Evolutionary conservation across 2,888 invertebrate species (phyloP).

Genomic region (Melanophora roralis): DNA sequence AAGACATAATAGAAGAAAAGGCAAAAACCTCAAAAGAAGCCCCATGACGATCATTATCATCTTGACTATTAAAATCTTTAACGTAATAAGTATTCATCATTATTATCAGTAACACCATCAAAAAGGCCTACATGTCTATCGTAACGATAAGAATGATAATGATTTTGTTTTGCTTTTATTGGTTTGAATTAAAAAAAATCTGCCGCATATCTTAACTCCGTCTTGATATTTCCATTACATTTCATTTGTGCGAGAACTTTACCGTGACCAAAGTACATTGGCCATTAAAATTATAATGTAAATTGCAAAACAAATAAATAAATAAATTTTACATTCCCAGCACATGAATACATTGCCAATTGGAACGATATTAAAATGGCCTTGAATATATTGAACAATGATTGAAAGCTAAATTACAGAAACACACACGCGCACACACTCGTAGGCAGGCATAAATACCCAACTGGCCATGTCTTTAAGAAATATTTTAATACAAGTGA

Average conservation of each 20-base stretch:
- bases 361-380: constrained; percentile 60
- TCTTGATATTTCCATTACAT: constrained; percentile 8
- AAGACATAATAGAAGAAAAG: constrained; percentile 26
- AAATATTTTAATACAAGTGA: too few relatives aligned
- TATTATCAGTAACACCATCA: constrained; percentile 22
- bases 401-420: constrained; percentile 61
- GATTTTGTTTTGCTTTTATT: constrained; percentile 21
- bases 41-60: constrained; percentile 47
- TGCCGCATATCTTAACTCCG: constrained; percentile 37
- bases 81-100: constrained; percentile 27
- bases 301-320: constrained; percentile 45
- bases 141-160: constrained; percentile 30
- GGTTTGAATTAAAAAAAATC: constrained; percentile 32
- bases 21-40: constrained; percentile 51
- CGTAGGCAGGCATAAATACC: not conserved
- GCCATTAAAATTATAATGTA: not conserved
- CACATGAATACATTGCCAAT: constrained; percentile 29
- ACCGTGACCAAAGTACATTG: constrained; percentile 32
- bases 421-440: not conserved
- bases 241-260: not conserved
- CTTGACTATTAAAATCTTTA: constrained; percentile 11
- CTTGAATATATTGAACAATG: constrained; percentile 61
- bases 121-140: not conserved
- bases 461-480: too few relatives aligned
- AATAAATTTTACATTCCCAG: constrained; percentile 48